A percentile compares a stretch with the other conserved stretches of the same genome.
phyloP scores from a whole-genome alignment of 2,113 vertebrate genomes.

The Pachypanchax playfairii region DNA sequence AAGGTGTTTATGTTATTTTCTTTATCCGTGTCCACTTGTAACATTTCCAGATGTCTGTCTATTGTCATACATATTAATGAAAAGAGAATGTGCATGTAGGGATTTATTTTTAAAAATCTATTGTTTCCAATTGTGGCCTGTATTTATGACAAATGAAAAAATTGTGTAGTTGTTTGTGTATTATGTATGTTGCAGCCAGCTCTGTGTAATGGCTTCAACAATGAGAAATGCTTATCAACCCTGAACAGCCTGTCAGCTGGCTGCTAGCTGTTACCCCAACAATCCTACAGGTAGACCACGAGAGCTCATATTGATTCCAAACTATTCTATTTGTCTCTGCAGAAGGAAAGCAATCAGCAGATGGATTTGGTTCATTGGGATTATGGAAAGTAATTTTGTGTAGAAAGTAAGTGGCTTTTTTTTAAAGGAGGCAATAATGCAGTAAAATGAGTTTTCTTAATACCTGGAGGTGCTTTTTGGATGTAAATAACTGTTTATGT shows the following conservation, averaged over 20 bases:
- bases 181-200: conserved; percentile 28
- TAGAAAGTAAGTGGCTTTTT: conserved; percentile 32
- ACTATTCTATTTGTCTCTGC: conserved; percentile 47
- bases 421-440: conserved; percentile 37
- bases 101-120: conserved; percentile 56
- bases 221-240: conserved; percentile 78
- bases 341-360: conserved; percentile 46
- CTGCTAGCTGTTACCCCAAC: conserved; percentile 57
- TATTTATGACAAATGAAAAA: conserved; percentile 37
- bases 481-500: conserved; percentile 50
- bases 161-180: conserved; percentile 24
- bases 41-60: conserved; percentile 33
- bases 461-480: conserved; percentile 56
- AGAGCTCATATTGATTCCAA: conserved; percentile 47
- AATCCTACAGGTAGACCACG: conserved; percentile 66
- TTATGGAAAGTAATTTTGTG: conserved; percentile 58
- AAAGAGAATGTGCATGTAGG: conserved; percentile 36
- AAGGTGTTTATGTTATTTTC: conserved; percentile 19
- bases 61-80: conserved; percentile 36
- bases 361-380: conserved; percentile 63
- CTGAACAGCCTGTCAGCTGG: conserved; percentile 65
- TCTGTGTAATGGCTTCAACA: conserved; percentile 60
- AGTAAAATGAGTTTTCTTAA: conserved; percentile 57
- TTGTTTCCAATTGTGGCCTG: conserved; percentile 50
- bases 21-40: conserved; percentile 25